phyloP scores from a whole-genome alignment of 2,888 invertebrate genomes.

The Andrena hattorfiana region DNA sequence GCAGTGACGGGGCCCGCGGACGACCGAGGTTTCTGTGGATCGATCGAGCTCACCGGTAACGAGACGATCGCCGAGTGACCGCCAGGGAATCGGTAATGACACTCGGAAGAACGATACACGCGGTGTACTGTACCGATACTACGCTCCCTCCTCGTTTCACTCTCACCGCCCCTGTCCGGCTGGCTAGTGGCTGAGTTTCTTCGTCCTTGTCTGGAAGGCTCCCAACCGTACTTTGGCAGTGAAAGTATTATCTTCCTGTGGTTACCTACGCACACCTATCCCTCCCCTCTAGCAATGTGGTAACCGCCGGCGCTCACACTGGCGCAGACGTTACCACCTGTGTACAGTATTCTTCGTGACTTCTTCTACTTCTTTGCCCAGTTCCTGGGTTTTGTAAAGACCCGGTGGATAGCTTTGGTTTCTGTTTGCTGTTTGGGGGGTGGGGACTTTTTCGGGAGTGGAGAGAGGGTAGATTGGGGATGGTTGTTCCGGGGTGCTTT shows the following conservation, averaged over 20 bases:
- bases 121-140: slow-evolving; percentile 72
- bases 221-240: slow-evolving; percentile 79
- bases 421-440: background rate
- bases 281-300: slow-evolving; percentile 46
- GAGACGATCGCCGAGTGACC: slow-evolving; percentile 51
- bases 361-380: background rate
- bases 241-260: slow-evolving; percentile 84
- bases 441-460: background rate
- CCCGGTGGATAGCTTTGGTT: background rate
- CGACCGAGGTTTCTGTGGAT: background rate
- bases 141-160: slow-evolving; percentile 69
- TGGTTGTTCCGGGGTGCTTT: no score
- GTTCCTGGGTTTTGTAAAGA: background rate
- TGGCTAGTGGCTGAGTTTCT: slow-evolving; percentile 69
- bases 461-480: background rate
- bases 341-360: slow-evolving; percentile 7
- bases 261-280: slow-evolving; percentile 74
- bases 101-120: slow-evolving; percentile 72
- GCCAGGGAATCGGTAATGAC: slow-evolving; percentile 67
- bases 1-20: background rate
- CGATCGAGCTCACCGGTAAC: slow-evolving; percentile 12
- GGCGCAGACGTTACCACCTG: slow-evolving; percentile 28
- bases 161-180: slow-evolving; percentile 69
- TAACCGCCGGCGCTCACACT: slow-evolving; percentile 58
- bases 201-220: slow-evolving; percentile 77